Conservation (phyloP, 2,113 vertebrate genomes). For the Pituophis catenifer region DNA sequence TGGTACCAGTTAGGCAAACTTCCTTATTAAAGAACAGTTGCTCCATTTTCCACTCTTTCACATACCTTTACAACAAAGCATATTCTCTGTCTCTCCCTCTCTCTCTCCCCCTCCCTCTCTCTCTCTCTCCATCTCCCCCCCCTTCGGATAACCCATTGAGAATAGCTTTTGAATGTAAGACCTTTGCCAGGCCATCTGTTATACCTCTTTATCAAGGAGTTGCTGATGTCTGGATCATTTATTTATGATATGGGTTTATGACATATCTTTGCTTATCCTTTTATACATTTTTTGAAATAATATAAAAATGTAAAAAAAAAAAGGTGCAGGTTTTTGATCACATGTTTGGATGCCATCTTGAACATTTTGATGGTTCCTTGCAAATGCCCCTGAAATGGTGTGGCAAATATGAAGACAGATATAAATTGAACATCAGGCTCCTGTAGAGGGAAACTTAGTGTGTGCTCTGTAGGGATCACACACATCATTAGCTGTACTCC, state of each 20-base stretch:
- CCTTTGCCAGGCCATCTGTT: not conserved
- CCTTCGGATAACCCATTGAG: not conserved
- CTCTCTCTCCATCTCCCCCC: not conserved
- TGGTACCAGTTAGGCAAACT: not conserved
- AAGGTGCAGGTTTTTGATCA: not conserved
- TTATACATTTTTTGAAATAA: not conserved
- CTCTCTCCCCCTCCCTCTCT: not conserved
- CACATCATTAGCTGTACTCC: not conserved
- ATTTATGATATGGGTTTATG: not conserved
- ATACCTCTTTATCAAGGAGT: not conserved
- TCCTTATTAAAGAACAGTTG: not conserved
- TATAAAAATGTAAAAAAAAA: not conserved
- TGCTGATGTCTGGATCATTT: not conserved
- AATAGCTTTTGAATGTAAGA: not conserved
- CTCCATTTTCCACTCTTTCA: not conserved
- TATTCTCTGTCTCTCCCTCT: not conserved
- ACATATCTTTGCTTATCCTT: not conserved
- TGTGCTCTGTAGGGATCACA: not conserved
- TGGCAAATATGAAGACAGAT: not conserved
- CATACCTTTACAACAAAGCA: constrained; percentile 26
- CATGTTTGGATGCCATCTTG: not conserved
- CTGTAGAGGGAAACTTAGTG: not conserved
- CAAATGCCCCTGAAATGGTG: not conserved
- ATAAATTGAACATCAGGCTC: not conserved
- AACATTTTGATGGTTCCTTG: not conserved